phyloP scores from a whole-genome alignment of 2,888 invertebrate species.

The Lycocerus yunnanus region DNA sequence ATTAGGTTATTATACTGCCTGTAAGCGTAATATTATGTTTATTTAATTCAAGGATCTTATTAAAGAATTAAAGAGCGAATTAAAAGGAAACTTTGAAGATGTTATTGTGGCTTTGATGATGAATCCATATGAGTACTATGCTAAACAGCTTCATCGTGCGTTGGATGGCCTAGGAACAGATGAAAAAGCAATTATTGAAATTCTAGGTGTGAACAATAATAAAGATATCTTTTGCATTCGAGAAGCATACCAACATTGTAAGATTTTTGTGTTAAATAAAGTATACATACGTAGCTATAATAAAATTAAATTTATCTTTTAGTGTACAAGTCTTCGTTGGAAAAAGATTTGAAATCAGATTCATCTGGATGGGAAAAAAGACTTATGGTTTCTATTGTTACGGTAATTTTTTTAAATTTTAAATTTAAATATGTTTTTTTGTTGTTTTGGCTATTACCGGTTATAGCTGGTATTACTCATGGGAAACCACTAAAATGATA shows the following conservation, averaged over 20 bases:
- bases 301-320: conserved; percentile 30
- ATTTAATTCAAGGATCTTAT: conserved; percentile 67
- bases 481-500: neutral
- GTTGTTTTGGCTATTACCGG: neutral
- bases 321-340: conserved; percentile 82
- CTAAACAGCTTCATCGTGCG: conserved; percentile 79
- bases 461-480: neutral
- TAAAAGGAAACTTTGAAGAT: conserved; percentile 86
- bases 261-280: conserved; percentile 52
- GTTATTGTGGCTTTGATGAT: conserved; percentile 82
- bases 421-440: neutral
- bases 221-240: conserved; percentile 79
- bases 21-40: too few species aligned
- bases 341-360: conserved; percentile 83
- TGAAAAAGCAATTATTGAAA: conserved; percentile 82
- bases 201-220: conserved; percentile 84
- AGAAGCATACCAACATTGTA: conserved; percentile 75
- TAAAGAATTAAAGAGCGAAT: conserved; percentile 84
- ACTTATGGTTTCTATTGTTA: conserved; percentile 81
- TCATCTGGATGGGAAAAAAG: conserved; percentile 91
- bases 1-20: neutral
- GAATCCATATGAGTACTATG: conserved; percentile 80
- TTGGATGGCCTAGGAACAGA: conserved; percentile 82
- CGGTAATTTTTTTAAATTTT: conserved; percentile 47
- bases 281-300: neutral